These are phyloP conservation scores for Pollimyrus isidori DNA, from an alignment of 2,113 vertebrate species.

Conservation along the genomic window DNA sequence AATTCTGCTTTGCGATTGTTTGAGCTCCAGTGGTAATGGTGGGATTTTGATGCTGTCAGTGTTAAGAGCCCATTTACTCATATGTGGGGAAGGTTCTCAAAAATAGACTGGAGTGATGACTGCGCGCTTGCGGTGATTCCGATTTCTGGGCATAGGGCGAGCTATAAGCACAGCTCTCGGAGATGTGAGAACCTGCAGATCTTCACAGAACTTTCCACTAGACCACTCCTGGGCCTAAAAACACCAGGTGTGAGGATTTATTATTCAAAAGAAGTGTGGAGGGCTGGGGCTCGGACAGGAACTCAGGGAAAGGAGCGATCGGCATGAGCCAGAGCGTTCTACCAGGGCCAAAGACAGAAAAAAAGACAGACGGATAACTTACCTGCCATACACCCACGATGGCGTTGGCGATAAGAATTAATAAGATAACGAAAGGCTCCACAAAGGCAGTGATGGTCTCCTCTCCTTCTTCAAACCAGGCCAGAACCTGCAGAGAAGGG, in stretches of 20 bases:
- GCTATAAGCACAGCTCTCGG: background rate
- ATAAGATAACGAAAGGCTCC: slow-evolving; percentile 97
- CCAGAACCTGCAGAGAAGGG: slow-evolving; percentile 76
- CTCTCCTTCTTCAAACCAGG: slow-evolving; percentile 99
- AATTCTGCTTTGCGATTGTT: background rate
- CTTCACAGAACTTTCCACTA: background rate
- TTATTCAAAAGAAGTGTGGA: background rate
- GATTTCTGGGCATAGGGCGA: background rate
- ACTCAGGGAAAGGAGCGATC: background rate
- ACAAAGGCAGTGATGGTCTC: slow-evolving; percentile 98
- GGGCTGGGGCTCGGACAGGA: background rate
- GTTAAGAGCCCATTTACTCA: background rate
- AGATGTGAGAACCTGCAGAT: background rate
- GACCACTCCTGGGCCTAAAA: background rate
- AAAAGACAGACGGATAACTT: slow-evolving; percentile 43
- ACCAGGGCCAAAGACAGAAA: background rate
- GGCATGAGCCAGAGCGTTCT: background rate
- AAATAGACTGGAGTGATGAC: background rate
- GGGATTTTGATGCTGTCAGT: background rate
- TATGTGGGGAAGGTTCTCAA: background rate
- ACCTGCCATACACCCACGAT: slow-evolving; percentile 99
- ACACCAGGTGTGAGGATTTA: background rate
- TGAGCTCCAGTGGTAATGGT: background rate
- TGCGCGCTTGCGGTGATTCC: background rate
- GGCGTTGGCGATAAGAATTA: slow-evolving; percentile 97